Evolutionary conservation across 2,888 invertebrate genomes (phyloP).

Genomic region (Cheilosia urbana): DNA sequence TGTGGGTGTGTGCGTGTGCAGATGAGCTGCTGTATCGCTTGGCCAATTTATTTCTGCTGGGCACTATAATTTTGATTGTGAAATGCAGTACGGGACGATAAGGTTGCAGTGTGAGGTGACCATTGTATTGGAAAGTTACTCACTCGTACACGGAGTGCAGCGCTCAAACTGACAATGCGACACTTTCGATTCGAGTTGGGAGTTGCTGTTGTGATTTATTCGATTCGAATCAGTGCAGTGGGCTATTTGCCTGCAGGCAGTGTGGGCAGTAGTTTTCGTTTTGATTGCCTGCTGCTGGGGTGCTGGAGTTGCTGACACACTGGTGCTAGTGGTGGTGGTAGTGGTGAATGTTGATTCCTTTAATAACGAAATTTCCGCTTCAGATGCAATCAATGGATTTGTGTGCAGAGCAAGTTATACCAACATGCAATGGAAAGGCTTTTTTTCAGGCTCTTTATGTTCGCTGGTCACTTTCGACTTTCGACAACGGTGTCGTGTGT

Average conservation of each 20-base stretch:
- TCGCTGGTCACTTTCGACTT: slow-evolving; percentile 64
- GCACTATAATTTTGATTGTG: slow-evolving; percentile 60
- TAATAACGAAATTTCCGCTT: slow-evolving; percentile 68
- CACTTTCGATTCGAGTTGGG: slow-evolving; percentile 65
- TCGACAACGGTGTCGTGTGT: slow-evolving; percentile 26
- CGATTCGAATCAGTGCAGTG: slow-evolving; percentile 65
- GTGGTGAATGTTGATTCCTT: slow-evolving; percentile 60
- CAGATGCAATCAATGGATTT: slow-evolving; percentile 67
- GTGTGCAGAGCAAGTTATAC: slow-evolving; percentile 36
- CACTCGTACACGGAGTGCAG: background rate
- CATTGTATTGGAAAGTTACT: slow-evolving; percentile 49
- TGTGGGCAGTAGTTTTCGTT: slow-evolving; percentile 23
- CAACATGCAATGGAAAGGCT: slow-evolving; percentile 60
- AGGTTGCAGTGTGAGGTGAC: slow-evolving; percentile 24
- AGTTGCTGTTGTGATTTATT: slow-evolving; percentile 64
- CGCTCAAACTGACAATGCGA: slow-evolving; percentile 52
- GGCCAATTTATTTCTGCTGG: slow-evolving; percentile 65
- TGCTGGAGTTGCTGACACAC: slow-evolving; percentile 52
- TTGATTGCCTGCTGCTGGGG: slow-evolving; percentile 41
- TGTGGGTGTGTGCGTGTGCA: background rate
- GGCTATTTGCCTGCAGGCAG: slow-evolving; percentile 29
- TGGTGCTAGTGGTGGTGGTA: slow-evolving; percentile 2
- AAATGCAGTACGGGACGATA: slow-evolving; percentile 54
- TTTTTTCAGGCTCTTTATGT: slow-evolving; percentile 4
- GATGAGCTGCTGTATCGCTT: slow-evolving; percentile 5